phyloP scores from a whole-genome alignment of 2,113 vertebrate genomes.

The Oxyura jamaicensis region DNA sequence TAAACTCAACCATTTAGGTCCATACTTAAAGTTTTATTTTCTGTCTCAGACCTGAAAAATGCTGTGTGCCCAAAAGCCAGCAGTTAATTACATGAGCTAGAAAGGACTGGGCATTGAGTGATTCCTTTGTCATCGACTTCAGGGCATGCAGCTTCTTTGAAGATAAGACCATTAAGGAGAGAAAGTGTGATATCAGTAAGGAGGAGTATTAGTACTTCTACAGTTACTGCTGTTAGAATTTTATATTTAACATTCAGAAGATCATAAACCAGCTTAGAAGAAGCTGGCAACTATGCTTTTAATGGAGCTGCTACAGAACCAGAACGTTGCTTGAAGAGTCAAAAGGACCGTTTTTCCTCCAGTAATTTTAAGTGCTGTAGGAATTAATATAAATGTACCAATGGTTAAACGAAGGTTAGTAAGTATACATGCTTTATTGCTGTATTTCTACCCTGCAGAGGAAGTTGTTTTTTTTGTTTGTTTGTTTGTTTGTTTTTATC shows the following conservation, averaged over 20 bases:
- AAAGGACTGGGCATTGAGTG: background rate
- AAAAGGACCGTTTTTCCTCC: constrained; percentile 32
- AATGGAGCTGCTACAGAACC: background rate
- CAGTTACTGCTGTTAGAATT: background rate
- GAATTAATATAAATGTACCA: constrained; percentile 6
- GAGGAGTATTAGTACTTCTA: background rate
- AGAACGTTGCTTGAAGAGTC: constrained; percentile 50
- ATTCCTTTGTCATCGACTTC: background rate
- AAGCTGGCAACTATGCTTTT: background rate
- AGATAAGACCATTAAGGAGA: background rate
- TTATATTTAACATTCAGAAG: background rate
- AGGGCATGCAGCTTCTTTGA: background rate
- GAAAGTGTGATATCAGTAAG: background rate
- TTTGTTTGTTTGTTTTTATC: constrained; percentile 22
- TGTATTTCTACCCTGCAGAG: background rate
- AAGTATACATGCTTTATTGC: constrained; percentile 14
- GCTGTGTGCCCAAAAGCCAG: background rate
- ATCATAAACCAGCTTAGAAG: background rate
- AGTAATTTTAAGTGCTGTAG: constrained; percentile 39
- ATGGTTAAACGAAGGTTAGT: constrained; percentile 46
- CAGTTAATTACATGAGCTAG: background rate
- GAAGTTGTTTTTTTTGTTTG: background rate
- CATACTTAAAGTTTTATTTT: background rate
- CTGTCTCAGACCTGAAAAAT: background rate
- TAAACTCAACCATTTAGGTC: background rate